phyloP scores from a whole-genome alignment of 2,888 invertebrate genomes.

The Drosophila diplacantha region DNA sequence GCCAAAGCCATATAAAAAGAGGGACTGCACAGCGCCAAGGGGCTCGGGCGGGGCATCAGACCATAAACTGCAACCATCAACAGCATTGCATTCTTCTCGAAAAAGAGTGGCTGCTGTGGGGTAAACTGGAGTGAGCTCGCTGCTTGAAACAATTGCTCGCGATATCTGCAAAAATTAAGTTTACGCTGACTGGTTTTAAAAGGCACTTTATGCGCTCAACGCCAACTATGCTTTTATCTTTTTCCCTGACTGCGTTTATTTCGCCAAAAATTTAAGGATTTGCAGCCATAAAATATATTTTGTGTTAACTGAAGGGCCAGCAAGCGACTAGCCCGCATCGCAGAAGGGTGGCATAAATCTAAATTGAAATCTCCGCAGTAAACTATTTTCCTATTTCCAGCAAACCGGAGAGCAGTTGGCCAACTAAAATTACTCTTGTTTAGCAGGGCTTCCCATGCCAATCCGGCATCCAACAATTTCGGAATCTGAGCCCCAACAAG shows the following conservation, averaged over 20 bases:
- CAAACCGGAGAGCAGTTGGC: conserved; percentile 14
- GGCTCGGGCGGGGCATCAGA: conserved; percentile 43
- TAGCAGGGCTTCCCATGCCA: conserved; percentile 8
- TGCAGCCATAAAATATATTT: conserved; percentile 41
- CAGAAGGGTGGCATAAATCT: conserved; percentile 23
- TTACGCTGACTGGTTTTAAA: conserved; percentile 64
- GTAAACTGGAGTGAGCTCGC: conserved; percentile 15
- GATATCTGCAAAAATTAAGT: conserved; percentile 65
- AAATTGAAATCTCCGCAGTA: conserved; percentile 31
- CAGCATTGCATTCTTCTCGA: conserved; percentile 48
- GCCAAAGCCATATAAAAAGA: conserved; percentile 24
- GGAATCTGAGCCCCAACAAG: not conserved
- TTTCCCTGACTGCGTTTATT: conserved; percentile 31
- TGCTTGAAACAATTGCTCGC: conserved; percentile 51
- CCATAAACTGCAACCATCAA: conserved; percentile 55
- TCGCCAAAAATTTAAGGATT: conserved; percentile 13
- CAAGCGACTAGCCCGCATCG: conserved; percentile 3
- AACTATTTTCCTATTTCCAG: conserved; percentile 27
- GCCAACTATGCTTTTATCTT: conserved; percentile 22
- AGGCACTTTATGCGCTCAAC: conserved; percentile 44
- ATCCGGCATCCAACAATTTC: conserved; percentile 1
- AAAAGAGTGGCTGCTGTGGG: conserved; percentile 36
- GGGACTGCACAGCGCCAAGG: conserved; percentile 4
- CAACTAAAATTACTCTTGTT: conserved; percentile 39
- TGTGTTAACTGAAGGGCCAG: conserved; percentile 34